Evolutionary conservation across 2,113 vertebrate species (phyloP), one percentile per base, ranked within the genome.

Genomic region (Psephotus haematonotus): DNA sequence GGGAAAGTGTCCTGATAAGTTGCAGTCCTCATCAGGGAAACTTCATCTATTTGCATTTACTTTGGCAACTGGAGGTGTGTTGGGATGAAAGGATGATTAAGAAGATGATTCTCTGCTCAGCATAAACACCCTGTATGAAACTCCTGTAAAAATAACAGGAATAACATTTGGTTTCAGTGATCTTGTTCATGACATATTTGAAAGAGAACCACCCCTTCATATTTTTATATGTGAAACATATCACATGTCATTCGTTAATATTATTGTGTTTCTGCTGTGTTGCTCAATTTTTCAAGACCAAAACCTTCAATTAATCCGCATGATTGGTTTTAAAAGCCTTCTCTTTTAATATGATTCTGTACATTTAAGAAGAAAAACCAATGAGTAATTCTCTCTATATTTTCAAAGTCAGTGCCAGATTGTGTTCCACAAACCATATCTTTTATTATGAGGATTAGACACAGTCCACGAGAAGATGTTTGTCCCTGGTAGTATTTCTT

Each of bases 1-100:
- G 69, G 80, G 96, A 67, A 97, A 95, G 28, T n/a, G 88, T 67
- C 96, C 96, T 57, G 93, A 90, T 57, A 96, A 96, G 35, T 55
- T 98, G 20, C 44, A 80, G 13, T 4, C 35, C 18, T 55, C 97
- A 28, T 82, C 96, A 59, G 88, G 85, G 20, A 98, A 98, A 57
- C n/a, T 98, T 37, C 95, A 37, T 35, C 52, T 97, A 25, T 97
- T 98, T 95, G 84, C 96, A 11, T 98, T 98, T 86, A 97, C 92
- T 23, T 97, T 95, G 97, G 97, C 97, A 31, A 47, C 96, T 83
- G 95, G 97, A 76, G 97, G 97, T 63, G 64, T 88, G 94, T 88
- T 96, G 60, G 96, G 59, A 29, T 95, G 90, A 59, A 79, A 98
- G 20, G 86, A 97, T 80, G 86, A 97, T 16, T 89, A 96, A 46